Evolutionary conservation across 1,140 invertebrate genomes (phyloP), one percentile per base, ranked within the genome.

Genomic region (Brachystomella parvula): DNA sequence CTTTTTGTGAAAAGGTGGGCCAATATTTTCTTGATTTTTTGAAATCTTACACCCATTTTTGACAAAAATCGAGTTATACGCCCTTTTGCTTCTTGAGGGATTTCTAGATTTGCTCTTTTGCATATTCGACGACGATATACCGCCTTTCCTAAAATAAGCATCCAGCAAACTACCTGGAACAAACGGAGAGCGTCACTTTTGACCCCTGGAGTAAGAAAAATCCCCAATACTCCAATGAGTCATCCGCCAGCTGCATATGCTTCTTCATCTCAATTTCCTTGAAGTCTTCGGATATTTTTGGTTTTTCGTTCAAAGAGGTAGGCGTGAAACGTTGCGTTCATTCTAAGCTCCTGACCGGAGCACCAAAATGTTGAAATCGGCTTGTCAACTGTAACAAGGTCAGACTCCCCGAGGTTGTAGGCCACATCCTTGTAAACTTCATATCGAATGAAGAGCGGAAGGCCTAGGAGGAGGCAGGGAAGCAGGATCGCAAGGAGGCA

Each of bases 181-280:
- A 93, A 39, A 89, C 85, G 70, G 87, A 88, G 9, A 92, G 78
- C 58, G 82, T 82, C 1, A 92, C 87, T 19, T 81, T 84, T 17
- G 89, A 87, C 21, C 88, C 89, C 76, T 84, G 83, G 28, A 89
- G 81, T 19, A 93, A 76, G 79, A 88, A 92, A 80, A 92, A 93
- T 28, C 89, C 89, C 89, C 89, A 92, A 78, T 92, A 92, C 76
- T 92, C 89, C 35, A 92, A 79, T 28, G 88, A 89, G 74, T 92
- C 89, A 78, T 92, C 89, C 0, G 88, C 87, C 69, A 92, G 77
- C 12, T 78, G 83, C 85, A 92, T 89, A 49, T 87, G 88, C 75
- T 91, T 90, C 74, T 86, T 86, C 73, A 92, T 79, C 67, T 84
- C 79, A 71, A 90, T 85, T 74, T 88, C 87, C 78, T 89, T 89